A percentile compares a stretch with the other conserved stretches of the same genome.
phyloP scores from a whole-genome alignment of 1,140 invertebrate species.

The Pseudoatta argentina region DNA sequence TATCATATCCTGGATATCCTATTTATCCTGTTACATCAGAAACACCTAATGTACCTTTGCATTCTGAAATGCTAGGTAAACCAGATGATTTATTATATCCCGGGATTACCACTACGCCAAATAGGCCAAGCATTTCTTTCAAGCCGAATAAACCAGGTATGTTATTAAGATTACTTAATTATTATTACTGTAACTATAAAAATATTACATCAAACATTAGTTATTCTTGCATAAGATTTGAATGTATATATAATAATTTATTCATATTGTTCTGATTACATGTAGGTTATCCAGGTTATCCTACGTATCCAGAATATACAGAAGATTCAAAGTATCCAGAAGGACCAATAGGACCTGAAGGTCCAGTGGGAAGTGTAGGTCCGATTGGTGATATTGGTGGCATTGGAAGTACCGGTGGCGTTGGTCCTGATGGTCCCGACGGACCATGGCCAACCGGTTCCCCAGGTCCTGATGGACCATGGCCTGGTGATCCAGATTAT shows the following conservation, averaged over 20 bases:
- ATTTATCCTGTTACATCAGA: slow-evolving; percentile 42
- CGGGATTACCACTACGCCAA: not conserved
- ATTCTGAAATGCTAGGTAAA: slow-evolving; percentile 20
- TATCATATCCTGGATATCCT: slow-evolving; percentile 58
- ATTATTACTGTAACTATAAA: no score
- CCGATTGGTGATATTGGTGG: slow-evolving; percentile 64
- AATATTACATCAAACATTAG: no score
- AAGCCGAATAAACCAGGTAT: slow-evolving; percentile 5
- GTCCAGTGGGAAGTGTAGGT: slow-evolving; percentile 2
- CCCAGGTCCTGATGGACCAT: slow-evolving; percentile 81
- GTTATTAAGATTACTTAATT: slow-evolving; percentile 7
- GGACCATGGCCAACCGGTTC: slow-evolving; percentile 80
- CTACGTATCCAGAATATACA: slow-evolving; percentile 55
- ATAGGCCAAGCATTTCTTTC: slow-evolving; percentile 2
- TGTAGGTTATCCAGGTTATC: slow-evolving; percentile 37
- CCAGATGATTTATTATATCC: slow-evolving; percentile 17
- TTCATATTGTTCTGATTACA: not conserved
- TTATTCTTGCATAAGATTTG: not conserved
- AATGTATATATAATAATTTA: not conserved
- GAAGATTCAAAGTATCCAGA: slow-evolving; percentile 34
- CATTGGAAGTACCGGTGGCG: slow-evolving; percentile 63
- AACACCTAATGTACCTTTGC: slow-evolving; percentile 30
- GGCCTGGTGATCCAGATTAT: slow-evolving; percentile 82
- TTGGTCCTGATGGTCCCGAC: slow-evolving; percentile 73
- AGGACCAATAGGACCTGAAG: slow-evolving; percentile 29